Evolutionary conservation across 2,797 vertebrate species (phyloP).

Genomic region (Craterocephalus amniculus): DNA sequence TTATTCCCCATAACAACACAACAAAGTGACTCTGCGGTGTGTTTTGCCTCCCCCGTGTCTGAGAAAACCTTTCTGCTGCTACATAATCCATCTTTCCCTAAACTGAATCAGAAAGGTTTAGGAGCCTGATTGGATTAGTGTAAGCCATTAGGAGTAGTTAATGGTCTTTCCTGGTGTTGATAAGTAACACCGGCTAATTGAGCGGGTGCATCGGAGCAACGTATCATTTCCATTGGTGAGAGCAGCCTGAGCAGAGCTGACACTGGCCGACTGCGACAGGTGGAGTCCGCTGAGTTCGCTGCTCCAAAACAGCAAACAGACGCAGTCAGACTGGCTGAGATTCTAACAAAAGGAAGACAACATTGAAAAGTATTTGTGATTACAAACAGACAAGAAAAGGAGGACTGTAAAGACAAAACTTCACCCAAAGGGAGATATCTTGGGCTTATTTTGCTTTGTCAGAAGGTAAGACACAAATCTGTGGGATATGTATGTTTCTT

Average conservation of each 20-base stretch:
- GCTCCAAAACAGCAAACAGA: neutral
- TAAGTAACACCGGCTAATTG: constrained; percentile 74
- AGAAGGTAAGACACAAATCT: constrained; percentile 40
- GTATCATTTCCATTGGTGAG: no score
- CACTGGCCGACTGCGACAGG: constrained; percentile 32
- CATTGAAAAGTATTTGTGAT: neutral
- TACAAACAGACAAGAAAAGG: neutral
- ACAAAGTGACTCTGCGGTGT: neutral
- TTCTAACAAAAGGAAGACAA: neutral
- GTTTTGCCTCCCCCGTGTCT: no score
- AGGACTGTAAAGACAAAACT: constrained; percentile 8
- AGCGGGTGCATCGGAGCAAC: constrained; percentile 37
- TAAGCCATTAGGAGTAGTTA: constrained; percentile 75
- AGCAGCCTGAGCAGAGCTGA: no score
- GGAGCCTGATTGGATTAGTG: constrained; percentile 71
- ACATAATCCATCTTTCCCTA: constrained; percentile 47
- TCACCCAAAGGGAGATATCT: neutral
- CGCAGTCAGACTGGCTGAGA: neutral
- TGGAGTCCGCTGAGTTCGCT: constrained; percentile 17
- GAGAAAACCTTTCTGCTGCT: constrained; percentile 6
- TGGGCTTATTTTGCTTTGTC: neutral
- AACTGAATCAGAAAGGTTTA: constrained; percentile 72
- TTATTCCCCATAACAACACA: neutral
- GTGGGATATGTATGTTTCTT: neutral
- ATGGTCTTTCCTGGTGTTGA: constrained; percentile 77